These are phyloP conservation scores for Phoeniculus purpureus DNA, from an alignment of 2,797 vertebrate species.

Conservation along the genomic window DNA sequence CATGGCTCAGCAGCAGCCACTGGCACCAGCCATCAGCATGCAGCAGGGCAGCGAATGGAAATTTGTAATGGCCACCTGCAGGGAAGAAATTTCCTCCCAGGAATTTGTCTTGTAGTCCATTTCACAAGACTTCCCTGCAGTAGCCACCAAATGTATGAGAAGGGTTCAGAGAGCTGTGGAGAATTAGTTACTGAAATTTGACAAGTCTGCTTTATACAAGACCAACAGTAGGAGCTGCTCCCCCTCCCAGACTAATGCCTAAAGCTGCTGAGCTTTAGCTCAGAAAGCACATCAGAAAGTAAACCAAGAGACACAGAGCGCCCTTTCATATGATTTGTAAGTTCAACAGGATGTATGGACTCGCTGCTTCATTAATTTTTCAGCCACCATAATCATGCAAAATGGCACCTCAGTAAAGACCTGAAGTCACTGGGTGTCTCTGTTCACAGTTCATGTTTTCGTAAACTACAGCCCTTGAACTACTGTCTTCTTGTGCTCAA, in stretches of 20 bases:
- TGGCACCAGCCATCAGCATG: neutral
- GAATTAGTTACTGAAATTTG: neutral
- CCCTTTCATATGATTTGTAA: neutral
- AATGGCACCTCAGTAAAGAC: neutral
- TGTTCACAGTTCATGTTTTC: neutral
- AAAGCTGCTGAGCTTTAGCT: neutral
- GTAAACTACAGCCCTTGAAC: neutral
- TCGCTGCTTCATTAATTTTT: neutral
- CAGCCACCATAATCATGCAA: neutral
- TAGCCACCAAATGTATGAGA: neutral
- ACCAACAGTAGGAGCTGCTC: neutral
- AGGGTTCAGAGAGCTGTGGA: neutral
- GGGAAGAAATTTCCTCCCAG: neutral
- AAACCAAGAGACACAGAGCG: neutral
- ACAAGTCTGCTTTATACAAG: neutral
- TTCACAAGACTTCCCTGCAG: neutral
- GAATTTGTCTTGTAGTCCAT: neutral
- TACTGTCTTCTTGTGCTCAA: neutral
- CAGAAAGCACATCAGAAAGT: neutral
- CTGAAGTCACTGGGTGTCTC: neutral
- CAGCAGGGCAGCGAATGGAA: rapidly evolving
- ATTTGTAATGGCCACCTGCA: neutral
- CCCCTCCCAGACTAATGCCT: neutral
- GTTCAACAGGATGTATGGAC: neutral
- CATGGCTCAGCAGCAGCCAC: neutral